Base-by-base conservation (phyloP, 2,888 invertebrate species). In the Caenorhabditis plicata region DNA sequence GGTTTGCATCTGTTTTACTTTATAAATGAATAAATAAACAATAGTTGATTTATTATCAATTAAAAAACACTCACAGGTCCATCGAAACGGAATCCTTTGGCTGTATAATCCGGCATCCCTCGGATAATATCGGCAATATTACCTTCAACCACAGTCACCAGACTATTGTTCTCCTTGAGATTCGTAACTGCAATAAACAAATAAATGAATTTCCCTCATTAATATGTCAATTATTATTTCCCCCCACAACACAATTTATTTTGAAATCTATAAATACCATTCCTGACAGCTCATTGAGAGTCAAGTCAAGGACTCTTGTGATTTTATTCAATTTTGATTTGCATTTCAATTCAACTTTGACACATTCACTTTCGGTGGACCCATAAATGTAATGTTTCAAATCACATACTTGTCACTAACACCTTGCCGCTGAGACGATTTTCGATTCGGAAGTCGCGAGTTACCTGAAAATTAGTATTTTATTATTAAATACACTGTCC, bases 151-250 rank as follows among this genome's bases (percentile, higher is more conserved):
- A 81, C 78, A 1, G 79, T 80, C n/a, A 83, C 76, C 61, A 83
- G 80, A 20, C 76, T 72, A 74, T 83, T 83, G 67, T 75, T 74
- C 57, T 83, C 82, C 43, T 72, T 75, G 20, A 81, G 53, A 65
- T 83, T 82, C 27, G 80, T 81, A 33, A 83, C 77, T 29, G 78
- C 58, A 49, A 82, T 80, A 4, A 77, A 49, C 7, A 19, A 20
- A n/a, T 11, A 15, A 9, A 15, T 15, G 15, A 23, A 25, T 40
- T 38, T 4, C 9, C 45, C 40, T 15, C 27, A 17, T 25, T 15
- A 29, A 2, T n/a, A n/a, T n/a, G n/a, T n/a, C n/a, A n/a, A n/a
- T n/a, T n/a, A n/a, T n/a, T n/a, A n/a, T n/a, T n/a, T 29, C 26
- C 41, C 41, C n/a, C 15, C 9, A 27, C 26, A 2, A 26, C 15